Conservation (phyloP, 2,888 invertebrate species). For the Lepidochrysops patricia region DNA sequence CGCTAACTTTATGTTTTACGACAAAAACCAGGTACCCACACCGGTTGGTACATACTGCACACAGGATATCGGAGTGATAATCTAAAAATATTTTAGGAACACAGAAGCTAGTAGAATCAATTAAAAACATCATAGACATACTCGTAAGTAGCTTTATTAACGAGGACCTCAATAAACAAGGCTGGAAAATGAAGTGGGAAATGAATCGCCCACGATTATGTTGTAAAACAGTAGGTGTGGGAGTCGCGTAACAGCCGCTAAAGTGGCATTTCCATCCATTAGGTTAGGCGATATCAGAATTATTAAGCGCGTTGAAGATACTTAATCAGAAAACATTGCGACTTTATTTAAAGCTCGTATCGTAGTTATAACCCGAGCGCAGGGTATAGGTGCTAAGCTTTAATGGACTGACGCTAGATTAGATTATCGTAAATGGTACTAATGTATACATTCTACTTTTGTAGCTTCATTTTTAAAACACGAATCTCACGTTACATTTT, state of each 20-base stretch:
- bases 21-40: too few species aligned
- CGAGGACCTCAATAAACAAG: neutral
- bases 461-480: neutral
- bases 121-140: too few species aligned
- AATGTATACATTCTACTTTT: constrained; percentile 17
- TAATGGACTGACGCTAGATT: constrained; percentile 32
- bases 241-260: neutral
- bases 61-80: too few species aligned
- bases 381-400: constrained; percentile 36
- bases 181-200: neutral
- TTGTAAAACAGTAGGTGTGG: neutral
- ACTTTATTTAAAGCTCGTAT: constrained; percentile 42
- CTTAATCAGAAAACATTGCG: constrained; percentile 43
- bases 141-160: too few species aligned
- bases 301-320: constrained; percentile 38
- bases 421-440: constrained; percentile 32
- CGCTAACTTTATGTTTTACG: too few species aligned
- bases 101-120: too few species aligned
- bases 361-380: constrained; percentile 30
- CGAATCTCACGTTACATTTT: neutral
- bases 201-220: neutral
- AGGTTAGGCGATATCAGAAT: constrained; percentile 43
- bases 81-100: too few species aligned
- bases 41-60: too few species aligned
- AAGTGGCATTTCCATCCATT: constrained; percentile 26